Evolutionary conservation across 2,113 vertebrate genomes (phyloP), one percentile per base, ranked within the genome.

Genomic region (Ascaphus truei): DNA sequence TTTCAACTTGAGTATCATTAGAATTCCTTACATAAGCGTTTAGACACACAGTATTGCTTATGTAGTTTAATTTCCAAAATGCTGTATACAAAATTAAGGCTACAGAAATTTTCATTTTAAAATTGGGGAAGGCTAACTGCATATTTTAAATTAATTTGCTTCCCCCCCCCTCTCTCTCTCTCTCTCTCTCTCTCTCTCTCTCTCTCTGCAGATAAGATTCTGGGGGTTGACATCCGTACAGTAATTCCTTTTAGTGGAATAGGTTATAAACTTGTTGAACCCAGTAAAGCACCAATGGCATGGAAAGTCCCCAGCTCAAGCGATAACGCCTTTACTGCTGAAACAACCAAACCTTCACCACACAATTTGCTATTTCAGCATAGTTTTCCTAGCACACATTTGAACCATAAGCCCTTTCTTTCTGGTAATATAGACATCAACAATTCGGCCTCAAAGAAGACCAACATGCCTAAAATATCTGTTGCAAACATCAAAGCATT

Each of bases 161-260:
- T n/a, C n/a, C n/a, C n/a, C n/a, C n/a, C n/a, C n/a, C n/a, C n/a
- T n/a, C n/a, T n/a, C n/a, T n/a, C n/a, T n/a, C n/a, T n/a, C n/a
- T n/a, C n/a, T 52, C 7, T 15, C 34, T 18, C 29, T 30, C 10
- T 16, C 59, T 3, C 20, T 8, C 48, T 34, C 55, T 69, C 57
- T 69, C 57, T 62, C 59, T 74, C 83, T 84, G 20, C 80, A 94
- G 93, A 55, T 45, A 82, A 74, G 65, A 75, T 81, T 15, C 72
- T 72, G 22, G 79, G 18, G 5, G 76, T 55, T 56, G 85, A 83
- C 47, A 82, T 64, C 1, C 84, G 89, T 68, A 86, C 78, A 7
- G 13, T 91, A 5, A 78, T 88, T 10, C 92, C 94, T 4, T 99
- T 98, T 29, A 92, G 85, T 60, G 97, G 97, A 6, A 94, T 65